Base-by-base conservation (phyloP, 2,797 vertebrate species). In the Tarsius wallacei region DNA sequence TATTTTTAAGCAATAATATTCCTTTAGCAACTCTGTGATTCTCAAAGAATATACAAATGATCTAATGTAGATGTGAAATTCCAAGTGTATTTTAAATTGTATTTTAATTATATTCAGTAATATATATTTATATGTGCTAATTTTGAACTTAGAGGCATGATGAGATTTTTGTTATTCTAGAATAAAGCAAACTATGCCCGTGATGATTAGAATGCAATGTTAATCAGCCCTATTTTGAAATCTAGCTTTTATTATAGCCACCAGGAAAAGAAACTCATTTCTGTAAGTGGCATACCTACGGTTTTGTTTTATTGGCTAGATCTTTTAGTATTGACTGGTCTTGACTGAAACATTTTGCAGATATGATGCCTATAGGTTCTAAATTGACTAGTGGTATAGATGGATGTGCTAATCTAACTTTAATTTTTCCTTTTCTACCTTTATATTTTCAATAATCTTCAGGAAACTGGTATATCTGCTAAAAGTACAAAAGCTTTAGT, bases 71-170 rank as follows among this genome's bases (percentile, higher is more conserved):
- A 94, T 70, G 6, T 95, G 74, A 94, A 88, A 77, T 95, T 90
- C 36, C 61, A 91, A 91, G n/a, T 95, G 11, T 80, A 93, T 87
- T 97, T 97, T 93, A 90, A 87, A 90, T 94, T 81, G 74, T 11
- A 74, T 61, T 94, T 91, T 97, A 94, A 91, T 94, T 87, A 77
- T 97, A 91, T 94, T 92, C 92, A 91, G 70, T 77, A 81, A 95
- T 95, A 83, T 92, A 47, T 94, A 92, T 97, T 96, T 97, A 90
- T 97, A 76, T 90, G 63, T 97, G 86, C 51, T 97, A 96, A 97
- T 94, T 93, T 96, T 96, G 59, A 92, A 87, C 87, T 93, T 93
- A 73, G 71, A 94, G 90, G 66, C 87, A 81, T 73, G 53, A 93
- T 91, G 71, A 87, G 55, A 82, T 90, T 96, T 91, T 96, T 93